Evolutionary conservation across 2,113 vertebrate species (phyloP), one percentile per base, ranked within the genome.

Genomic region (Hippocampus mohnikei): DNA sequence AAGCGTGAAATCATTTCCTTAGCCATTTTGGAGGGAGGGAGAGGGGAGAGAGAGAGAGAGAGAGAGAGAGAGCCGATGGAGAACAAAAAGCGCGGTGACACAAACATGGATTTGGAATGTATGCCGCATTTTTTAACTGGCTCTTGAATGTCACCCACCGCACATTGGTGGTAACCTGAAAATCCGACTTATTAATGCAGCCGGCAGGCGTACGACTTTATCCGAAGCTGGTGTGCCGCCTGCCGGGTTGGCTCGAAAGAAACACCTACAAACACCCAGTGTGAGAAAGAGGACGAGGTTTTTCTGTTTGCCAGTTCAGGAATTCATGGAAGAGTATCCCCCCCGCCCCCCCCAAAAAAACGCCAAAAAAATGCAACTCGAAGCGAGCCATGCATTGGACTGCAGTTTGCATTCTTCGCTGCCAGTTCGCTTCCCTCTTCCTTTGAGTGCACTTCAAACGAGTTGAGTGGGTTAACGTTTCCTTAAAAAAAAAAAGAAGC

Each of bases 1-100:
- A 41, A 67, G 70, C 74, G 55, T 72, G 71, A 75, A 78, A 75
- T 80, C 42, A 82, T 87, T 60, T 60, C 33, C 58, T 33, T 60
- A 33, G 58, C 58, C 33, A 60, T 60, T 60, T 18, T 33, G 25
- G 6, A 29, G 40, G 81, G 80, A 77, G 29, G 5, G 29, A 29
- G 29, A 29, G 29, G 3, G 80, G 29, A 29, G 80, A 78, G 72
- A 48, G 77, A 29, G 6, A 59, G 40, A 82, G 80, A 78, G 29
- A 4, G 29, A 33, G 33, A 37, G 33, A 37, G 80, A 78, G 72
- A 50, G 77, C 48, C 75, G 84, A 86, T 84, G 79, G 82, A 37
- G 76, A 88, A 60, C 58, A 86, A 83, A 88, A 86, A 84, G 85
- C 81, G 84, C 64, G 78, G 72, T 21, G 1, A 76, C 78, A 80